Base-by-base conservation (phyloP, 2,888 invertebrate species). In the Athripsodes cinereus region DNA sequence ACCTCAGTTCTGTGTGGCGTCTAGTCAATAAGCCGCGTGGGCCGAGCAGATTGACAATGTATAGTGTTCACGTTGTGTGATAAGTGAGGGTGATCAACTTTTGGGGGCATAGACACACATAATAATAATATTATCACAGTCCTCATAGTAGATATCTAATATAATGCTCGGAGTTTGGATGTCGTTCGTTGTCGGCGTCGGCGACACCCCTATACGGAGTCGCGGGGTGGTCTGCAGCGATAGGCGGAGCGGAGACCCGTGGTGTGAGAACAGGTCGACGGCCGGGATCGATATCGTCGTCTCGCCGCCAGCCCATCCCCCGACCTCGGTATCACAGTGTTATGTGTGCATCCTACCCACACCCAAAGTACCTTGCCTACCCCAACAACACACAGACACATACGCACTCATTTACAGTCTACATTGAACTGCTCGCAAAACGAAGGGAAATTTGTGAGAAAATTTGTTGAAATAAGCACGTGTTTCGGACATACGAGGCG, bases 251-350 rank as follows among this genome's bases (percentile, higher is more conserved):
- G 31, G 22, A 31, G 16, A 40, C 35, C 22, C 19, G 53, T 40
- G 46, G 49, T 18, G 47, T 31, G 52, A 49, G 52, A 13, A 13
- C 54, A 22, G 52, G 22, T 34, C 22, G 48, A 35, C 50, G 34
- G 21, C 40, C 53, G 54, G 53, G 31, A 48, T 40, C 54, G 54
- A 40, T 46, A 26, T 48, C 26, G 22, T 44, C 48, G 50, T 51
- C 51, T 55, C 50, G 55, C 55, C 50, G 51, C 11, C 55, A 20
- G 22, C 47, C 48, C 16, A 47, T 22, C 49, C 47, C 35, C 55
- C 55, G 22, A 20, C 49, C 31, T 34, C 48, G 22, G 18, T 19
- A 8, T 21, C 47, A 11, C 20, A 5, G 47, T 16, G 47, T 18
- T 40, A n/a, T n/a, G n/a, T n/a, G n/a, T n/a, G 21, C 47, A 47